A percentile compares a stretch with the other conserved stretches of the same genome.
phyloP scores from a whole-genome alignment of 2,888 invertebrate species.

The Brachyopa scutellaris region DNA sequence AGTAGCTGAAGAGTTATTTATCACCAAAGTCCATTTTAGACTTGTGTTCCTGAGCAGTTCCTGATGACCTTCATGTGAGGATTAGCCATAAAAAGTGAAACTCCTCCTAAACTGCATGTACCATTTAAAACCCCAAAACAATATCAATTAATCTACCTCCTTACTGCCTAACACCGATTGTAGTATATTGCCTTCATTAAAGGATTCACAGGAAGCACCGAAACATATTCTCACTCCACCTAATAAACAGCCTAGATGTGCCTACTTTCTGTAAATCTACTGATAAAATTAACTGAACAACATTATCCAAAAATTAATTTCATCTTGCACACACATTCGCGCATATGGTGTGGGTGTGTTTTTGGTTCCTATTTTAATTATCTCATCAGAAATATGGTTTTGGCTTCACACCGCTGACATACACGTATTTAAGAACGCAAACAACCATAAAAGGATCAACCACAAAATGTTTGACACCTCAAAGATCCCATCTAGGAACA shows the following conservation, averaged over 20 bases:
- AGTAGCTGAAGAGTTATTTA: too few species aligned
- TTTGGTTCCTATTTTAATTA: constrained; percentile 4
- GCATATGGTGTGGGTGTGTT: background rate
- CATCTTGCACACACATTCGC: background rate
- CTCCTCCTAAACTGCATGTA: too few species aligned
- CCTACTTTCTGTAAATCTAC: constrained; percentile 12
- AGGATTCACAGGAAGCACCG: background rate
- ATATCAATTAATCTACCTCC: too few species aligned
- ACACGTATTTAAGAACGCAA: constrained; percentile 44
- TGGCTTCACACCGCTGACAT: background rate
- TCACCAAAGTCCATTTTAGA: too few species aligned
- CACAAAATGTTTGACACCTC: constrained; percentile 56
- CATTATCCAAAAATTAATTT: constrained; percentile 6
- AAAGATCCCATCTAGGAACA: constrained; percentile 31
- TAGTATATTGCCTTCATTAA: background rate
- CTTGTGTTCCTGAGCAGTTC: too few species aligned
- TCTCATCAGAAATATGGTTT: constrained; percentile 34
- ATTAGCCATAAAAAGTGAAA: too few species aligned
- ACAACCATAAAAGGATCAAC: constrained; percentile 49
- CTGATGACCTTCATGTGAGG: too few species aligned
- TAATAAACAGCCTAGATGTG: constrained; percentile 2
- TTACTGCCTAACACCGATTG: too few species aligned
- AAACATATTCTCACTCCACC: background rate
- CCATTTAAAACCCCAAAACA: too few species aligned
- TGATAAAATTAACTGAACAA: constrained; percentile 8